These are phyloP conservation scores for Pseudomyrmex sp. DNA, from an alignment of 1,140 invertebrate species.

Conservation along the genomic window DNA sequence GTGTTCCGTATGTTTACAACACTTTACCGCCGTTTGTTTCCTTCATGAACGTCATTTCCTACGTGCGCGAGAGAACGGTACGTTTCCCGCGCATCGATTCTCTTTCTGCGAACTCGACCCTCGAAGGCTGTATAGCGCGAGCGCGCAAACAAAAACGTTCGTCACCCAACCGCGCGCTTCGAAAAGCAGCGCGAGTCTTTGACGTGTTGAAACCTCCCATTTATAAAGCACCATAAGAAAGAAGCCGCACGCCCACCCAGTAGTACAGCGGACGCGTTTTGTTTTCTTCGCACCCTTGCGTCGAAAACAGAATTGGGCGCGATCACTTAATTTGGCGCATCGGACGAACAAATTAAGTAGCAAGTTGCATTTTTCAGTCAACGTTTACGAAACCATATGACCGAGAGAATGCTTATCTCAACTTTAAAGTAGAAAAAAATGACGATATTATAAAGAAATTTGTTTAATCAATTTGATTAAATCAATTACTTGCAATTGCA, in stretches of 20 bases:
- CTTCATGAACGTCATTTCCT: conserved; percentile 41
- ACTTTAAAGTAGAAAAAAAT: neutral
- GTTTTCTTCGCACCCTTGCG: neutral
- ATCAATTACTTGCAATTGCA: too few species aligned
- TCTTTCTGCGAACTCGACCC: conserved; percentile 61
- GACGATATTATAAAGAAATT: too few species aligned
- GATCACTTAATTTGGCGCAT: neutral
- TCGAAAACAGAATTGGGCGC: neutral
- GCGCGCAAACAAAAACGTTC: conserved; percentile 55
- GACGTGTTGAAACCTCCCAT: conserved; percentile 26
- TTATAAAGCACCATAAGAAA: conserved; percentile 22
- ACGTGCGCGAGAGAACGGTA: conserved; percentile 12
- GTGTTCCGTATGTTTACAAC: conserved; percentile 41
- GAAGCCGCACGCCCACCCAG: neutral
- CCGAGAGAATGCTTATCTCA: neutral
- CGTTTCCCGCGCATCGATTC: conserved; percentile 36
- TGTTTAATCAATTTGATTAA: too few species aligned
- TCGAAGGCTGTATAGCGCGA: neutral
- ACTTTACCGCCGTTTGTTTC: conserved; percentile 47
- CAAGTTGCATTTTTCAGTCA: neutral
- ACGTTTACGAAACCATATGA: conserved; percentile 22
- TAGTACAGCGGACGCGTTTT: neutral
- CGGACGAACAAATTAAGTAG: neutral
- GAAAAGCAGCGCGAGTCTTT: conserved; percentile 35
- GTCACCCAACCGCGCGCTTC: conserved; percentile 49